phyloP scores from a whole-genome alignment of 2,113 vertebrate species.

The Pomatostomus ruficeps region DNA sequence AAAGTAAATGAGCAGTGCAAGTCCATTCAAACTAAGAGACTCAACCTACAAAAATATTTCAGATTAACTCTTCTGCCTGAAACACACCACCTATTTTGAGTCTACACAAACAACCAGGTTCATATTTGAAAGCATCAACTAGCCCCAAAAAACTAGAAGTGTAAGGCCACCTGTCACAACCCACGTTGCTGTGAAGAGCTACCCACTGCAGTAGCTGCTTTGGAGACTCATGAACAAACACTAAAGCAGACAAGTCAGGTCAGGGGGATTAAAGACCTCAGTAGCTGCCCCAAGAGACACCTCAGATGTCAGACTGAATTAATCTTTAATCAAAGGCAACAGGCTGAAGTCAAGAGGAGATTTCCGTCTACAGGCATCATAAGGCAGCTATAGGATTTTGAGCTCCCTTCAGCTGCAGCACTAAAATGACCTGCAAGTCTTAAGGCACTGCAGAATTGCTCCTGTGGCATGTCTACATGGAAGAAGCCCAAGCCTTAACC shows the following conservation, averaged over 20 bases:
- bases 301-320: background rate
- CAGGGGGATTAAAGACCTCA: background rate
- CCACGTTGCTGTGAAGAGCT: background rate
- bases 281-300: background rate
- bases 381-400: background rate
- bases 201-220: background rate
- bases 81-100: background rate
- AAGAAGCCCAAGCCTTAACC: background rate
- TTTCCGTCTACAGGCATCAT: rapidly evolving
- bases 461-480: background rate
- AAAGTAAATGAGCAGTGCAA: background rate
- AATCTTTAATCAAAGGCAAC: background rate
- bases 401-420: background rate
- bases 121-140: background rate
- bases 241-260: background rate
- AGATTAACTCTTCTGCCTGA: background rate
- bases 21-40: background rate
- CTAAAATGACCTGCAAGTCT: background rate
- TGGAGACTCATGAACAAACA: rapidly evolving
- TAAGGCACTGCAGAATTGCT: background rate
- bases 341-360: background rate
- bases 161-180: background rate
- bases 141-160: background rate
- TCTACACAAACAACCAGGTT: background rate
- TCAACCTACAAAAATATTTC: background rate